phyloP scores from a whole-genome alignment of 2,113 vertebrate species.

The Oreochromis aureus region DNA sequence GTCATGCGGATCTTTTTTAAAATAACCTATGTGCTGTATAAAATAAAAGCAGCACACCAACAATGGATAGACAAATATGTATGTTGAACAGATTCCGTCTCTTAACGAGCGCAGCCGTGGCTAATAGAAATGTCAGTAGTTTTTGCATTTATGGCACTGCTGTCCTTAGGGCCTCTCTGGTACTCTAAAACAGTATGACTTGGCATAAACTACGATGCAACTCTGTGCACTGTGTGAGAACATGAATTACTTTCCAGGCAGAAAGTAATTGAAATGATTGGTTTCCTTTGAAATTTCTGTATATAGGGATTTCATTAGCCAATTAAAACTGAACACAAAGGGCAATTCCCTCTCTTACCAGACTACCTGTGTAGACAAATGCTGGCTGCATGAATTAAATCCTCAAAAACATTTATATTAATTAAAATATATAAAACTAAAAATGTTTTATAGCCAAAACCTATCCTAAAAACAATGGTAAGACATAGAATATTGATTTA shows the following conservation, averaged over 20 bases:
- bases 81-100: rapidly evolving
- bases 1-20: not conserved
- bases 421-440: not conserved
- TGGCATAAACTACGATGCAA: not conserved
- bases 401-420: rapidly evolving
- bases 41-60: not conserved
- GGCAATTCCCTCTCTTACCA: not conserved
- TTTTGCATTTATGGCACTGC: not conserved
- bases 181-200: not conserved
- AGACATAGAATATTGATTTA: not conserved
- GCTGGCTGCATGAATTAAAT: rapidly evolving
- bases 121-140: not conserved
- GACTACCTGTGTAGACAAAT: not conserved
- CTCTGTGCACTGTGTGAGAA: not conserved
- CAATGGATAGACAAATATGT: not conserved
- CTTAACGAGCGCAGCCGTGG: rapidly evolving
- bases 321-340: not conserved
- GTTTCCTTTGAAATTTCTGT: not conserved
- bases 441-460: not conserved
- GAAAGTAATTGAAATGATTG: not conserved
- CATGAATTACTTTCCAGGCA: not conserved
- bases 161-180: not conserved
- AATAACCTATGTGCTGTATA: not conserved
- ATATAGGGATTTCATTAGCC: not conserved
- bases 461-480: not conserved